Base-by-base conservation (phyloP, 2,113 vertebrate species). In the Arothron firmamentum region DNA sequence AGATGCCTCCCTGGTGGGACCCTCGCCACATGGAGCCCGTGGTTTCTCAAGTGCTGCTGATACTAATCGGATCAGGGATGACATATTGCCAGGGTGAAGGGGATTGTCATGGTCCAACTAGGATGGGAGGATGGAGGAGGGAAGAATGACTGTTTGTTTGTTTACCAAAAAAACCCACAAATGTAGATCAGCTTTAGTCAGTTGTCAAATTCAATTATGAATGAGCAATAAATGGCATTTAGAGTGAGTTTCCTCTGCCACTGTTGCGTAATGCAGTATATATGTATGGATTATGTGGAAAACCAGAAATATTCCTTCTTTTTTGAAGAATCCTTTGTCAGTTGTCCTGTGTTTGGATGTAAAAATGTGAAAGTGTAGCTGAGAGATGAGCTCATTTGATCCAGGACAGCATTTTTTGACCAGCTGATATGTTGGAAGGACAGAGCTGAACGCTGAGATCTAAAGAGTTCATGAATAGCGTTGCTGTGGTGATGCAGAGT, bases 21-120 rank as follows among this genome's bases (percentile, higher is more conserved):
- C 78, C 77, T 80, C 70, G 42, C 67, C 78, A 77, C 73, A 74
- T 79, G 82, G 52, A 46, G 71, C 84, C 79, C 74, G 85, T 8
- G 72, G 85, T 88, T 93, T 92, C 84, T 88, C 82, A 88, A 92
- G 89, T 91, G 89, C 91, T 92, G 92, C 91, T 93, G 93, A 94
- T 92, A 91, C 92, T 96, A 96, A 96, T 94, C 90, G 72, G 92
- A 94, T 96, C 94, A 90, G 74, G 58, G 83, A 88, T 91, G 93
- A 92, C 91, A 94, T 95, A 91, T 70, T 91, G 89, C 89, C 79
- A 49, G 75, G 88, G 90, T 90, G 89, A 92, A 90, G 92, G 90
- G 89, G 92, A 91, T 93, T 92, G 92, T 90, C 90, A 82, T 87
- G 86, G 90, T 89, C 88, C 90, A 87, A 82, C 77, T 67, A 59